Evolutionary conservation across 2,797 vertebrate species (phyloP), one percentile per base, ranked within the genome.

Genomic region (Sebastes variabilis): DNA sequence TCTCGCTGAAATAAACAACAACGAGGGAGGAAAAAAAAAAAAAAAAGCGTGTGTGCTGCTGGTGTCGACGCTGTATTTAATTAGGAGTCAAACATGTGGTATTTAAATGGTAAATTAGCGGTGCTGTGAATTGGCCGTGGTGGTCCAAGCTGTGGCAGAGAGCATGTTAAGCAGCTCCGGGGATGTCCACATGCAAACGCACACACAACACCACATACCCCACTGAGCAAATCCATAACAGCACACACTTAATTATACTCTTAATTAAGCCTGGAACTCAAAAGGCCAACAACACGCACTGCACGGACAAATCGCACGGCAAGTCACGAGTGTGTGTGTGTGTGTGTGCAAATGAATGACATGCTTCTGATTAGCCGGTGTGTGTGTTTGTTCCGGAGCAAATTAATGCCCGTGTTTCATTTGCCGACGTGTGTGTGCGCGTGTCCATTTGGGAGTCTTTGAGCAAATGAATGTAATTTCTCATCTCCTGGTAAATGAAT

Each of bases 71-170:
- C 42, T 66, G 74, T 11, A 75, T 91, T 90, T 93, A 94, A 94
- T 94, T 92, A 94, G 85, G 81, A 90, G 86, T 84, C 89, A 89
- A 93, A 93, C 89, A 92, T 93, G 89, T 94, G 93, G 86, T 89
- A 66, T 93, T 93, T 93, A 90, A 93, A 92, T 85, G 90, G 88
- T 80, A 65, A 93, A 93, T 92, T 93, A 93, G 87, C 72, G 1
- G 52, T 52, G 72, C 78, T 85, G 87, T 82, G 82, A 93, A 89
- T 86, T 87, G 87, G 86, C 89, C 62, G 52, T 69, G 84, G 55
- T 88, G 82, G 91, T 87, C 88, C 90, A 88, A 86, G 88, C 92
- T 91, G 87, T 84, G 89, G 82, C 65, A 32, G 79, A 38, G 84
- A 75, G 46, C 79, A 76, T 8, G 72, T 67, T 68, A 49, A 68